These are phyloP conservation scores for Scelioninae gen. 2 DNA, from an alignment of 2,888 invertebrate species.

Conservation along the genomic window DNA sequence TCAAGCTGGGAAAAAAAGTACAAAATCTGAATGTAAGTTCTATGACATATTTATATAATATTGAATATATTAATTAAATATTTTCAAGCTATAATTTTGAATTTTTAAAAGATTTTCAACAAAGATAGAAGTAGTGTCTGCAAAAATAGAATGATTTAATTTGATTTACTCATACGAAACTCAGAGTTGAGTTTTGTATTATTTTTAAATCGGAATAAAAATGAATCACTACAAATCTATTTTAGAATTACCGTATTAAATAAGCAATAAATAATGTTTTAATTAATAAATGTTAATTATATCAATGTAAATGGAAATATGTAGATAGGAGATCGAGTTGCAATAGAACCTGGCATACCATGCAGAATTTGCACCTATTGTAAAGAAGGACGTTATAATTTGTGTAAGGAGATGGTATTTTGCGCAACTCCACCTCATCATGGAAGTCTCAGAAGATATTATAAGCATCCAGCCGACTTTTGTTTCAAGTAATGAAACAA, in stretches of 20 bases:
- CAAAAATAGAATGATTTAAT: too few species aligned
- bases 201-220: too few species aligned
- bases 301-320: constrained; percentile 7
- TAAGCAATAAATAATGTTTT: too few species aligned
- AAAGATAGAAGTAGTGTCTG: too few species aligned
- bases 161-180: too few species aligned
- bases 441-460: constrained; percentile 91
- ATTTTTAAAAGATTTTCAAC: too few species aligned
- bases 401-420: constrained; percentile 91
- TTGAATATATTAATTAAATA: too few species aligned
- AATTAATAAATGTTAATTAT: too few species aligned
- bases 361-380: constrained; percentile 91
- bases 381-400: constrained; percentile 92
- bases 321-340: constrained; percentile 89
- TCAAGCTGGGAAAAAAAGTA: constrained; percentile 84
- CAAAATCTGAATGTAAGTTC: constrained; percentile 78
- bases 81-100: too few species aligned
- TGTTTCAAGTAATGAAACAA: constrained; percentile 88
- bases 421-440: constrained; percentile 97
- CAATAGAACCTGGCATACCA: constrained; percentile 94
- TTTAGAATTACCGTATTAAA: too few species aligned
- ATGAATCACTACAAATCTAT: too few species aligned
- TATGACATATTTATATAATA: background rate
- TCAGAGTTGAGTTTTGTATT: too few species aligned
- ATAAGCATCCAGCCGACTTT: constrained; percentile 92